Evolutionary conservation across 2,888 invertebrate genomes (phyloP), one percentile per base, ranked within the genome.

Genomic region (Drosophila neotestacea): DNA sequence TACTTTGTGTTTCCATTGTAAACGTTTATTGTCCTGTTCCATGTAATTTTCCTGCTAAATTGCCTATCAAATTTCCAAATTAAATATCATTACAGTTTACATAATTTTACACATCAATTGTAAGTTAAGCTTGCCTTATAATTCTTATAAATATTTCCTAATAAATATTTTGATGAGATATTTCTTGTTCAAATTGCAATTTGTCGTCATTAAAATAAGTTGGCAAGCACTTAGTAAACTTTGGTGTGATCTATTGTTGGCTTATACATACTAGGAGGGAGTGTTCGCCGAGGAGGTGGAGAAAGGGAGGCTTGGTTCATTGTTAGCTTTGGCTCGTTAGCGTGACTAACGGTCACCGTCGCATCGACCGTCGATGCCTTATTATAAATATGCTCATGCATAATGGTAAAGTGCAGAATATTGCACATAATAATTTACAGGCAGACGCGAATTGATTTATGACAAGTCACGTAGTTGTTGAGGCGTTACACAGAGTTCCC

Each of bases 401-500:
- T 73, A 74, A 73, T 68, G 74, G 36, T 54, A 51, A 68, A 72
- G 70, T 73, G 70, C 67, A 64, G 65, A 75, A 70, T 70, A 85
- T 83, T 69, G 74, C 69, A 72, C 63, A 72, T 66, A 64, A 70
- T 70, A 79, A 84, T 78, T 75, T 59, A 54, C 50, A 73, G 66
- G 75, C 60, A 64, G 62, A 51, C 42, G 70, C 56, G 71, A 79
- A 87, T 81, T 89, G 88, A 85, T 87, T 85, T 85, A 89, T 85
- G 77, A 71, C 82, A 82, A 74, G 85, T 89, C 89, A 89, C 85
- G 85, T 79, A 79, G 68, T 41, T 48, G 34, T 13, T 36, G 48
- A 41, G 11, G 34, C 30, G n/a, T 6, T 22, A 7, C 27, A 7
- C 11, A 36, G 50, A 16, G 11, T 22, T 36, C 4, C 16, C 50